A percentile compares a stretch with the other conserved stretches of the same genome.
Conservation (phyloP, 2,888 invertebrate genomes). For the Clanis bilineata region DNA sequence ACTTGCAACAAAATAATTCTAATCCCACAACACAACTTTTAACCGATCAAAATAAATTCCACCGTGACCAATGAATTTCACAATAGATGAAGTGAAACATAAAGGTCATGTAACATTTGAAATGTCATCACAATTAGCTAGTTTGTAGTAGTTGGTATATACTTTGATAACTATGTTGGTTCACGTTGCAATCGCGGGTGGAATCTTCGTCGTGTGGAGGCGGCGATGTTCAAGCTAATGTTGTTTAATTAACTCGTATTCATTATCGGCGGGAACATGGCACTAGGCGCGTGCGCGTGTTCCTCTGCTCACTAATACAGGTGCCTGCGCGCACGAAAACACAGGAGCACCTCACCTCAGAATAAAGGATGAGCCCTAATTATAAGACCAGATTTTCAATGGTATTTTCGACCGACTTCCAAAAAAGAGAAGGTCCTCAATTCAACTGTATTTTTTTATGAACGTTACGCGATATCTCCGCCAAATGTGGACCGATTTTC, state of each 20-base stretch:
- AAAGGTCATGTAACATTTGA: constrained; percentile 19
- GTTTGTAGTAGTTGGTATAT: constrained; percentile 28
- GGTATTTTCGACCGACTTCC: too few species aligned
- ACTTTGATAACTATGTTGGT: constrained; percentile 55
- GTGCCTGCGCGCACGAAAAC: constrained; percentile 44
- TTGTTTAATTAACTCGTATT: constrained; percentile 80
- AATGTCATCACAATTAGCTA: constrained; percentile 32
- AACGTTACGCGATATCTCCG: too few species aligned
- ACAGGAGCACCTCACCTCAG: constrained; percentile 45
- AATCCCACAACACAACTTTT: too few species aligned
- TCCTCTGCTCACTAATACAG: constrained; percentile 35
- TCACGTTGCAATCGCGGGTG: constrained; percentile 53
- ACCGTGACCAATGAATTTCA: constrained; percentile 4
- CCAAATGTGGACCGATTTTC: too few species aligned
- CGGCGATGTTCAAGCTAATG: constrained; percentile 75
- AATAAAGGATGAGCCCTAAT: background rate
- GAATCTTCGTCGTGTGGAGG: constrained; percentile 75
- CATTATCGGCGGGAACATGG: constrained; percentile 63
- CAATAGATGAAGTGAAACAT: constrained; percentile 15
- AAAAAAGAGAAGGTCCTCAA: too few species aligned
- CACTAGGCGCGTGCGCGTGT: constrained; percentile 54
- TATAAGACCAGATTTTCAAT: background rate
- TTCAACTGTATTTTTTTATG: too few species aligned
- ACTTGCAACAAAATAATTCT: too few species aligned
- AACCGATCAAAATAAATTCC: background rate